Percentiles rank a stretch among this genome's conserved stretches.
These are phyloP conservation scores for Melipona quadrifasciata DNA, from an alignment of 1,140 invertebrate genomes.

Conservation along the genomic window DNA sequence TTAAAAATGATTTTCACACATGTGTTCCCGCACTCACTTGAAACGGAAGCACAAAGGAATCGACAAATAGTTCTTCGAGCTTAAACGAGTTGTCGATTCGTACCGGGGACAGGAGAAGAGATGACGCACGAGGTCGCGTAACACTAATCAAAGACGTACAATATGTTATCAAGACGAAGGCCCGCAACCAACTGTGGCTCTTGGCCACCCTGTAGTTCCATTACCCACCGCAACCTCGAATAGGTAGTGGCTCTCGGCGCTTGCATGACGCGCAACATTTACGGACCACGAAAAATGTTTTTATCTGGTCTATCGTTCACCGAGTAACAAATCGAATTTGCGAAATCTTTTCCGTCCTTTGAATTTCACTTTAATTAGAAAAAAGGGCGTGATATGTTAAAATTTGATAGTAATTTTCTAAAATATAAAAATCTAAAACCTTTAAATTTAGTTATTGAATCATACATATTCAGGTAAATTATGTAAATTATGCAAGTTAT, in stretches of 20 bases:
- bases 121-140: slow-evolving; percentile 51
- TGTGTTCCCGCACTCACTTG: slow-evolving; percentile 6
- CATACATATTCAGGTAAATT: too few species aligned
- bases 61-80: background rate
- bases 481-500: too few species aligned
- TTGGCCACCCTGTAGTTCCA: slow-evolving; percentile 69
- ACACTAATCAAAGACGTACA: slow-evolving; percentile 44
- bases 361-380: background rate
- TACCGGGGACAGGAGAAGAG: background rate
- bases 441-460: too few species aligned
- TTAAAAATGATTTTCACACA: background rate
- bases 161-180: slow-evolving; percentile 70
- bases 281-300: slow-evolving; percentile 30
- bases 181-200: slow-evolving; percentile 79
- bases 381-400: background rate
- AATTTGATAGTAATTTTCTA: too few species aligned
- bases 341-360: background rate
- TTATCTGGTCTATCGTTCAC: background rate
- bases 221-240: slow-evolving; percentile 62
- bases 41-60: slow-evolving; percentile 7
- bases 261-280: slow-evolving; percentile 53
- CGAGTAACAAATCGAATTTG: background rate
- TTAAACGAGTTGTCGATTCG: slow-evolving; percentile 8
- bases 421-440: too few species aligned
- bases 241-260: slow-evolving; percentile 45